Base-by-base conservation (phyloP, 2,888 invertebrate species). In the Coremacera marginata region DNA sequence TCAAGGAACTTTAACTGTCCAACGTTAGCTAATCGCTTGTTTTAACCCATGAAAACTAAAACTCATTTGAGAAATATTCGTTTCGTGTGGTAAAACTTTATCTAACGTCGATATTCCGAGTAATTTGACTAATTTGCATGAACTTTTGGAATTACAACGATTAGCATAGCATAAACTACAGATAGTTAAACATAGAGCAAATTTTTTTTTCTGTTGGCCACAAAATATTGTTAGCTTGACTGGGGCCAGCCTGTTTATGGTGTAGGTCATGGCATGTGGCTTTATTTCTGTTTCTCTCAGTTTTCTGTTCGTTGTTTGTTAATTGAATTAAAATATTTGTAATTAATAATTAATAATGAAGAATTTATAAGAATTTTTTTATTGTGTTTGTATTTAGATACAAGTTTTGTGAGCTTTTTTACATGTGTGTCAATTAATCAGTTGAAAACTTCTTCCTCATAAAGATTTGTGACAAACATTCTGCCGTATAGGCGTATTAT, bases 331-430 rank as follows among this genome's bases (percentile, higher is more conserved):
- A 44, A 44, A 44, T 44, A 44, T 44, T 44, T 44, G 44, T 44
- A 44, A 44, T 11, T 11, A 11, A 44, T 44, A 44, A 14, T 44
- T 11, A 44, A 44, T 4, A 44, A 44, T 44, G 44, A 44, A 44
- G 77, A 68, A 80, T 78, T 71, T 75, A 25, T 8, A 62, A 27
- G 70, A 27, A 55, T 27, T 70, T 44, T 31, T 31, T 3, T 31
- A 31, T 5, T 14, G 11, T 44, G 14, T 11, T 11, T 11, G 14
- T 44, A 2, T 44, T 11, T 3, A 44, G 11, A 44, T 8, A 37
- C 37, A 14, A 14, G 11, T 44, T 44, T 44, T 44, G 14, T 3
- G 2, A 11, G 11, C 11, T 2, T 44, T 44, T 44, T 11, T 44
- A 44, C 1, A 14, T 44, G 11, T 44, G 11, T 44, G 44, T 44